Percentiles rank a stretch among this genome's conserved stretches.
Evolutionary conservation across 2,113 vertebrate genomes (phyloP).

Genomic region (Lucifuga dentata): DNA sequence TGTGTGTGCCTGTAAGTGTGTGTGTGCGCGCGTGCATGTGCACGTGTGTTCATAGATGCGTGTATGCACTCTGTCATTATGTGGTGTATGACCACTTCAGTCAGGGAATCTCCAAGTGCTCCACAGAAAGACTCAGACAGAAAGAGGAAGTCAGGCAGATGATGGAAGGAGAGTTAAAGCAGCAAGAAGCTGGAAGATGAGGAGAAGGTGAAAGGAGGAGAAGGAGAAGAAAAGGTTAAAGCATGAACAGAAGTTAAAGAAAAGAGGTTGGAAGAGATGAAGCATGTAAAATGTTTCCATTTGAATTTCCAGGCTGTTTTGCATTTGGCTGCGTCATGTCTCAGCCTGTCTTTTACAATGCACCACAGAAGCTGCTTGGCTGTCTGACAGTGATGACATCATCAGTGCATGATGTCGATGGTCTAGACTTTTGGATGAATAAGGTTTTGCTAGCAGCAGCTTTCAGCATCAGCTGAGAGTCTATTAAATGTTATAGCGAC

Average conservation of each 20-base stretch:
- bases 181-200: too few relatives aligned
- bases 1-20: conserved; percentile 17
- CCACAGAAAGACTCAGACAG: too few relatives aligned
- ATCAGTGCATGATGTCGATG: conserved; percentile 26
- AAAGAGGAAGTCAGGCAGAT: not conserved
- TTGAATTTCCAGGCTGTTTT: conserved; percentile 14
- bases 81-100: conserved; percentile 60
- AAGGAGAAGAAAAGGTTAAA: not conserved
- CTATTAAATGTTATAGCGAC: too few relatives aligned
- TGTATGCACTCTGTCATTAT: conserved; percentile 59
- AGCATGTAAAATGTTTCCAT: not conserved
- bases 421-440: conserved; percentile 36
- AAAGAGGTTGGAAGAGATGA: not conserved
- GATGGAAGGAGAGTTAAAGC: conserved; percentile 17
- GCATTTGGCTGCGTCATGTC: conserved; percentile 22
- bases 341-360: not conserved
- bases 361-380: not conserved
- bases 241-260: not conserved
- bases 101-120: conserved; percentile 42
- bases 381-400: conserved; percentile 20
- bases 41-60: too few relatives aligned
- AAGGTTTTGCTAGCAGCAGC: conserved; percentile 5
- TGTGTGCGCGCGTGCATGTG: too few relatives aligned
- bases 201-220: too few relatives aligned
- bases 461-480: too few relatives aligned